A percentile compares a stretch with the other conserved stretches of the same genome.
Evolutionary conservation across 92 coral and sea anemone genomes (phyloP).

Genomic region (Galaxea fascicularis): DNA sequence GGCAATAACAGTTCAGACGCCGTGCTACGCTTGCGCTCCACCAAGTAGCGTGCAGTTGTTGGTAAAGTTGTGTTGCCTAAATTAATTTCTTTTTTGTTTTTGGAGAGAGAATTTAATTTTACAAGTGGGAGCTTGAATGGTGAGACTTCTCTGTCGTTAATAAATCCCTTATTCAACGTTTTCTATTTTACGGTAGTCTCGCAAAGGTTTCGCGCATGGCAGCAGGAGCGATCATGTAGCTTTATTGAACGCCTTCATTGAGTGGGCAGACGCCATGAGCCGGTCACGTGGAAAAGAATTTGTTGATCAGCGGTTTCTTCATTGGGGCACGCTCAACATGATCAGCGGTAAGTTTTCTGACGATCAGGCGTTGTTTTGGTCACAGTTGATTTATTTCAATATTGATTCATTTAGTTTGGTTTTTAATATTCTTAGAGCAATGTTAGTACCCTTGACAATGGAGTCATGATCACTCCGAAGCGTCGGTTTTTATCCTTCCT

Average conservation of each 20-base stretch:
- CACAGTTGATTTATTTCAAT: not conserved
- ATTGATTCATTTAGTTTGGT: too few relatives aligned
- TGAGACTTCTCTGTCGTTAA: too few relatives aligned
- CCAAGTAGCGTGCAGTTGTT: not conserved
- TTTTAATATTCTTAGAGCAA: too few relatives aligned
- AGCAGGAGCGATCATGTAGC: constrained; percentile 93
- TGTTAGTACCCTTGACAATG: too few relatives aligned
- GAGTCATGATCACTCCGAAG: too few relatives aligned
- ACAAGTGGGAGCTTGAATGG: too few relatives aligned
- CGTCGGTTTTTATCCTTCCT: too few relatives aligned
- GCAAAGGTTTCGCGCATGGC: constrained; percentile 80
- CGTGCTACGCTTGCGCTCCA: not conserved
- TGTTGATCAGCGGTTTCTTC: constrained; percentile 73
- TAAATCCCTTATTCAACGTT: not conserved
- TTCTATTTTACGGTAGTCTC: constrained; percentile 50
- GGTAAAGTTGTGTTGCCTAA: too few relatives aligned
- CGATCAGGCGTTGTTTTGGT: not conserved
- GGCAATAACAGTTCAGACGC: not conserved
- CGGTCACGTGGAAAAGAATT: constrained; percentile 74
- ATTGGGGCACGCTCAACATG: constrained; percentile 91
- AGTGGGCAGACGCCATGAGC: constrained; percentile 77
- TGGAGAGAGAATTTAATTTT: too few relatives aligned
- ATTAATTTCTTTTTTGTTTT: too few relatives aligned
- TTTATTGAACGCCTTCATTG: constrained; percentile 83
- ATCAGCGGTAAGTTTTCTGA: constrained; percentile 56